phyloP scores from a whole-genome alignment of 2,113 vertebrate species.

The Malurus melanocephalus region DNA sequence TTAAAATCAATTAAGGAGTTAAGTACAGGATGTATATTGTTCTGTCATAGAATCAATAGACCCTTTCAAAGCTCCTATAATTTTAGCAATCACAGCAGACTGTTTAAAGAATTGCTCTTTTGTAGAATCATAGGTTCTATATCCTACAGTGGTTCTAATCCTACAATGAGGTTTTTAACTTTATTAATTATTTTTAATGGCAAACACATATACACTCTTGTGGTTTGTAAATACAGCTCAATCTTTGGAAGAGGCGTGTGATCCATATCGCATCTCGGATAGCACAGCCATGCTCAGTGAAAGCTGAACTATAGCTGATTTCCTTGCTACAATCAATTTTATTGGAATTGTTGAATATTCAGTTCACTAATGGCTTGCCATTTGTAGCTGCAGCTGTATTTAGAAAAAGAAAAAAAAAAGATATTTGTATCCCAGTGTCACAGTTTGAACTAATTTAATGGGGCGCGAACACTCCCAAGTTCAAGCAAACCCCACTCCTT shows the following conservation, averaged over 20 bases:
- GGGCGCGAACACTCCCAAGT: too few relatives aligned
- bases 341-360: constrained; percentile 8
- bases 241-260: neutral
- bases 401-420: neutral
- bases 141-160: neutral
- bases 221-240: rapidly evolving
- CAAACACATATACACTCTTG: neutral
- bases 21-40: constrained; percentile 41
- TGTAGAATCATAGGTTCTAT: neutral
- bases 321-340: neutral
- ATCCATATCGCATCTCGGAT: neutral
- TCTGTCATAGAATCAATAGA: constrained; percentile 28
- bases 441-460: too few relatives aligned
- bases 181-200: neutral
- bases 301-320: neutral
- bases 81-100: constrained; percentile 8
- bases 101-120: constrained; percentile 19
- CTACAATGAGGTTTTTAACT: neutral
- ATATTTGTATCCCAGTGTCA: neutral
- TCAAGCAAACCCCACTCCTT: too few relatives aligned
- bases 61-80: constrained; percentile 10
- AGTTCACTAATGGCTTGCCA: neutral
- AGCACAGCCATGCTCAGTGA: rapidly evolving
- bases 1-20: constrained; percentile 53
- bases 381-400: constrained; percentile 22